Evolutionary conservation across 2,113 vertebrate genomes (phyloP).

Genomic region (Hoplias malabaricus): DNA sequence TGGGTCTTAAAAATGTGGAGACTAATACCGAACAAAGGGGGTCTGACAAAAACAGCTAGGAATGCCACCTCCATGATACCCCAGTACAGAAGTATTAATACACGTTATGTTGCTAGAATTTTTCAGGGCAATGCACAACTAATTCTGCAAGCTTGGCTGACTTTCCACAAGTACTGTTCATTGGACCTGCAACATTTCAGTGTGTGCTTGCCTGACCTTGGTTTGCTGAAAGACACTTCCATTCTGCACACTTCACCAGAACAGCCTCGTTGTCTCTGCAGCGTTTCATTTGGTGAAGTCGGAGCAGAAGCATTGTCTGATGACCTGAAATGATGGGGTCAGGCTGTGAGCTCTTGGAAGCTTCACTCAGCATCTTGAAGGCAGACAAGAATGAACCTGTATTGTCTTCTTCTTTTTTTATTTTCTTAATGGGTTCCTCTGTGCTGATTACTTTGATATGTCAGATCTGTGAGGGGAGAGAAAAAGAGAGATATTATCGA

Average conservation of each 20-base stretch:
- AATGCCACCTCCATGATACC: too few species aligned
- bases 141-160: background rate
- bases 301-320: constrained; percentile 32
- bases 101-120: background rate
- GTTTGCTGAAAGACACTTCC: background rate
- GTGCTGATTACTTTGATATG: constrained; percentile 10
- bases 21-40: too few species aligned
- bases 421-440: background rate
- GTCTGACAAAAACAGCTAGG: too few species aligned
- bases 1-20: too few species aligned
- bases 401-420: constrained; percentile 9
- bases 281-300: constrained; percentile 15
- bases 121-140: background rate
- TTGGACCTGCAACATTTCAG: background rate
- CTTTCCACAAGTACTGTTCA: background rate
- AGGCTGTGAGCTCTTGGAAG: background rate
- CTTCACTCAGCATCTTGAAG: background rate
- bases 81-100: background rate
- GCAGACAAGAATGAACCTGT: background rate
- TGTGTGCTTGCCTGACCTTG: constrained; percentile 10
- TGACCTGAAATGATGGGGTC: constrained; percentile 38
- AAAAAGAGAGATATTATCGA: background rate
- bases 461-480: background rate
- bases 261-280: background rate
- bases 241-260: constrained; percentile 8